Percentiles rank a stretch among this genome's conserved stretches.
phyloP scores from a whole-genome alignment of 64 coral and sea anemone genomes.

The Pocillopora verrucosa region DNA sequence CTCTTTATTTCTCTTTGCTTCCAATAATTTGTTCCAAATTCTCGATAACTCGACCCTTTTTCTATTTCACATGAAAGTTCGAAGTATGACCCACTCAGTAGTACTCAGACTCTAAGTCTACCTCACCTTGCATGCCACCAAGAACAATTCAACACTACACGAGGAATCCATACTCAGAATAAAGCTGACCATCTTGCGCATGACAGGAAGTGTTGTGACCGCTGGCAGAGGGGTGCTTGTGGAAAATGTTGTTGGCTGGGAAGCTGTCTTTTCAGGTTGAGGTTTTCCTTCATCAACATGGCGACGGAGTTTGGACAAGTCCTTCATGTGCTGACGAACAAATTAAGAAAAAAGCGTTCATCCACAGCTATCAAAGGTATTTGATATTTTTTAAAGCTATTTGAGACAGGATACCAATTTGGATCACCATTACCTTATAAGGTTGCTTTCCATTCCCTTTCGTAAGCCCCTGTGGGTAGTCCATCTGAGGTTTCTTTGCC shows the following conservation, averaged over 20 bases:
- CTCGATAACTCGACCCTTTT: no score
- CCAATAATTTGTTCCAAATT: no score
- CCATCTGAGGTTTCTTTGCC: not conserved
- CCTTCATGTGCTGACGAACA: constrained; percentile 83
- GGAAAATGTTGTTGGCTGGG: not conserved
- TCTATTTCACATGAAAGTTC: no score
- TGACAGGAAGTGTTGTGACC: constrained; percentile 69
- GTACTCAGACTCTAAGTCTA: not conserved
- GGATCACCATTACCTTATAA: constrained; percentile 8
- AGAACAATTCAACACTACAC: constrained; percentile 81
- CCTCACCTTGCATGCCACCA: constrained; percentile 88
- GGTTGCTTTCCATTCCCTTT: constrained; percentile 44
- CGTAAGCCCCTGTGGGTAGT: not conserved
- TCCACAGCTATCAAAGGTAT: no score
- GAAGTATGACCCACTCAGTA: not conserved
- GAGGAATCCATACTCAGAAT: constrained; percentile 76
- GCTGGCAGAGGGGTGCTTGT: constrained; percentile 44
- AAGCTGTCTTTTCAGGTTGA: constrained; percentile 41
- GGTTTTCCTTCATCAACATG: constrained; percentile 57
- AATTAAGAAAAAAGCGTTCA: not conserved
- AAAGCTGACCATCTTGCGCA: constrained; percentile 80
- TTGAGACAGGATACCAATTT: not conserved
- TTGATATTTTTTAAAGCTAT: no score
- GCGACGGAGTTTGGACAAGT: constrained; percentile 78
- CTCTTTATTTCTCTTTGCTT: no score